Evolutionary conservation across 2,888 invertebrate genomes (phyloP).

Genomic region (Coelinius sp.): DNA sequence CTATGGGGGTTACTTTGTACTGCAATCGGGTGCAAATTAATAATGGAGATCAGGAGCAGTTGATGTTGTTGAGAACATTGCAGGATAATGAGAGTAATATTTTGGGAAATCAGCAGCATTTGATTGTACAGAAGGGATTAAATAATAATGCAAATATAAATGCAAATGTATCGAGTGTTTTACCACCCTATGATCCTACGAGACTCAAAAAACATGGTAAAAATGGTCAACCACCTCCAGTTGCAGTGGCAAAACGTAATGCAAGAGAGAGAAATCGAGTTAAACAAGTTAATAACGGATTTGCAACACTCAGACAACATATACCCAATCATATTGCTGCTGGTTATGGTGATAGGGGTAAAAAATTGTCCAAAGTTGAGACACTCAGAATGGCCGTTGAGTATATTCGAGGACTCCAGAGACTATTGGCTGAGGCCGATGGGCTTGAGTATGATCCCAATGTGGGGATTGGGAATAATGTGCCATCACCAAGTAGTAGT

Average conservation of each 20-base stretch:
- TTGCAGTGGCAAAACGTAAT: conserved; percentile 90
- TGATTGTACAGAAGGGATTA: conserved; percentile 54
- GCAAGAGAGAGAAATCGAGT: conserved; percentile 94
- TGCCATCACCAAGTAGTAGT: conserved; percentile 68
- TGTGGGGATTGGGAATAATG: conserved; percentile 68
- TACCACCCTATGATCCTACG: conserved; percentile 72
- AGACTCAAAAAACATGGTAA: conserved; percentile 68
- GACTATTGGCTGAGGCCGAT: conserved; percentile 79
- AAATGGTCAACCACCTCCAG: conserved; percentile 78
- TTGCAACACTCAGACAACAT: conserved; percentile 88
- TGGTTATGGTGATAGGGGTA: conserved; percentile 78
- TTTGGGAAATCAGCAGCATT: conserved; percentile 59
- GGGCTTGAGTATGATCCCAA: conserved; percentile 70
- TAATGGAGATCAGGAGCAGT: conserved; percentile 63
- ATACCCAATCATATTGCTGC: conserved; percentile 88
- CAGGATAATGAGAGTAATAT: conserved; percentile 68
- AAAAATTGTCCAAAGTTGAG: conserved; percentile 90
- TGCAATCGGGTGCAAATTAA: conserved; percentile 63
- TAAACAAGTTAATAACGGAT: conserved; percentile 93
- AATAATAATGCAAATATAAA: conserved; percentile 18
- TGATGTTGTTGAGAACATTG: conserved; percentile 65
- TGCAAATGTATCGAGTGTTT: conserved; percentile 48
- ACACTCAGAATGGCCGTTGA: conserved; percentile 92
- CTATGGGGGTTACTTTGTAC: conserved; percentile 67
- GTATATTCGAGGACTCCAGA: conserved; percentile 87